A percentile compares a stretch with the other conserved stretches of the same genome.
phyloP scores from a whole-genome alignment of 2,797 vertebrate genomes.

The Nyctalus aviator region DNA sequence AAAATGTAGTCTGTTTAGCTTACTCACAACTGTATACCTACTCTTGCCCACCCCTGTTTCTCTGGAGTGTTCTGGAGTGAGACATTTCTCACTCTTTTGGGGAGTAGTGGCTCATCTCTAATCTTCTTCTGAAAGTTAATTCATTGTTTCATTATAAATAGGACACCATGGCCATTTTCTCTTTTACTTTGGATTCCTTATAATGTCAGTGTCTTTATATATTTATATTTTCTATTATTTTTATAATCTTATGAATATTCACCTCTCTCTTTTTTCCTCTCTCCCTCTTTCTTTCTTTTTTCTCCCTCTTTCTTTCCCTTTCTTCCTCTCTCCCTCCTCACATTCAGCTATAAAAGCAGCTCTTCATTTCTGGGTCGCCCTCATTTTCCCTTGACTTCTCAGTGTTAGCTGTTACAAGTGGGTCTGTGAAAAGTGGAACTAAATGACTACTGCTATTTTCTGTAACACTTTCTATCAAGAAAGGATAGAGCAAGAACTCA shows the following conservation, averaged over 20 bases:
- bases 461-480: slow-evolving; percentile 33
- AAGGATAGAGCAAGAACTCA: background rate
- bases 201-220: background rate
- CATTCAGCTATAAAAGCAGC: background rate
- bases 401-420: background rate
- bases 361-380: too few species aligned
- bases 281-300: too few species aligned
- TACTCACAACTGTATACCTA: background rate
- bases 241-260: background rate
- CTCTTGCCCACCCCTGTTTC: background rate
- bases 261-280: background rate
- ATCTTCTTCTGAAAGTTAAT: background rate
- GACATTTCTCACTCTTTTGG: background rate
- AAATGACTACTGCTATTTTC: slow-evolving; percentile 13
- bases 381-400: background rate
- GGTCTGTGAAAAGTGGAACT: background rate
- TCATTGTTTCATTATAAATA: background rate
- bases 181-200: background rate
- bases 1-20: background rate
- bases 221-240: background rate
- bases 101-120: background rate
- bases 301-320: background rate
- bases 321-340: background rate
- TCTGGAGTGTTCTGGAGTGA: background rate
- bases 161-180: background rate